Base-by-base conservation (phyloP, 1,140 invertebrate genomes). In the Eciton burchellii region DNA sequence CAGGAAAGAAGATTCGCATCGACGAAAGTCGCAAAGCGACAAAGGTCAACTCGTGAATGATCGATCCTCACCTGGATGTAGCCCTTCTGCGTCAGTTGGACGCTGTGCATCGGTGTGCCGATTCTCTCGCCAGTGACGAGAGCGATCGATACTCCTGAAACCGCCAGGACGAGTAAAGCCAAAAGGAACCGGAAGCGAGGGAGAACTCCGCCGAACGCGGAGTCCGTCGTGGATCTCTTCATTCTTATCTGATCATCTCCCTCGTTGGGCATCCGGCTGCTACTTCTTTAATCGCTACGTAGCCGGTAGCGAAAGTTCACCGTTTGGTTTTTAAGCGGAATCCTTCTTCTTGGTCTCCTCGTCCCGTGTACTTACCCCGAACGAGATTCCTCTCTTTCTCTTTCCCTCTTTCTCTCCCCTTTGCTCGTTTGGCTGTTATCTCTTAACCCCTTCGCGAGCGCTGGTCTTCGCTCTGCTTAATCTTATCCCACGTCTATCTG, bases 51-150 rank as follows among this genome's bases (percentile, higher is more conserved):
- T 29, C 3, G 11, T 3, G n/a, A 26, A 82, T 73, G 16, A 24
- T 43, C 43, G n/a, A 19, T 26, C 63, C 85, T 92, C 89, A 96
- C 96, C 95, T 96, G 96, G 71, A 96, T 95, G 83, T 95, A 96
- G 77, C 96, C 95, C 86, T 95, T 95, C 89, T 96, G 96, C 0
- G 95, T 95, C 8, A 96, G 89, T 0, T 93, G 89, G 12, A 95
- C 94, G 91, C 95, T 96, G 73, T 95, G 95, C 74, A 95, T 94
- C 0, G 92, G 91, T 0, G 91, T 92, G 4, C 43, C 54, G 2
- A 14, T 21, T 0, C n/a, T 56, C 49, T 70, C 29, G 14, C 8
- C 9, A 5, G 9, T 29, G 47, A 41, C 59, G 12, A 62, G 56
- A 1, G 19, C 49, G 5, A 19, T 35, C 35, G 81, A 35, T 29